Evolutionary conservation across 2,797 vertebrate species (phyloP).

Genomic region (Neosilurus mollespiculum): DNA sequence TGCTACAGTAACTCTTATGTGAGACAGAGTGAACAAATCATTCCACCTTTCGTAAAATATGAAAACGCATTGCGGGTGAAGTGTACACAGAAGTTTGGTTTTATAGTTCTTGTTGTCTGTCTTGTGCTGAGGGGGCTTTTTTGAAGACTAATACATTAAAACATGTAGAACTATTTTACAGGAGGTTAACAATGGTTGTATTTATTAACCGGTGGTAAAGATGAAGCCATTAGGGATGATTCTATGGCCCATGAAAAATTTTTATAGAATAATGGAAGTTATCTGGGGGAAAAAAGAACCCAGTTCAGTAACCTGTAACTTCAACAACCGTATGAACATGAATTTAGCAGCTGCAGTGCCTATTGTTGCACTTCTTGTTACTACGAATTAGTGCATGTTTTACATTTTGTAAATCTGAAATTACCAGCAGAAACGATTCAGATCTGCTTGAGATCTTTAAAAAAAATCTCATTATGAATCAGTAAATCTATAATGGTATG

Average conservation of each 20-base stretch:
- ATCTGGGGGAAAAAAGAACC: background rate
- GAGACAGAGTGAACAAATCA: background rate
- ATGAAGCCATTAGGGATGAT: background rate
- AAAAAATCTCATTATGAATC: background rate
- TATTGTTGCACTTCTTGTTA: background rate
- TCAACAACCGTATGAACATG: background rate
- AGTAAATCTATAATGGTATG: background rate
- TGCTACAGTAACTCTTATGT: background rate
- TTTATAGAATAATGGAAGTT: background rate
- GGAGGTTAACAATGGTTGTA: background rate
- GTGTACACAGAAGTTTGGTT: background rate
- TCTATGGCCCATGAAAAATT: background rate
- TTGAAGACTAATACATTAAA: background rate
- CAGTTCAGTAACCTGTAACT: background rate
- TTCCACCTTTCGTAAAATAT: background rate
- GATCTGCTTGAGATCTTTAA: background rate
- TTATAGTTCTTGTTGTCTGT: background rate
- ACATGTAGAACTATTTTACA: background rate
- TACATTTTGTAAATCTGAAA: background rate
- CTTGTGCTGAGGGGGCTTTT: background rate
- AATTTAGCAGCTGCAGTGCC: background rate
- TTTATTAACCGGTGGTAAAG: background rate
- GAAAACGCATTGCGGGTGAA: background rate
- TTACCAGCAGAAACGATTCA: background rate
- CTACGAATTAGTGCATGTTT: background rate